Evolutionary conservation across 2,797 vertebrate species (phyloP), one percentile per base, ranked within the genome.

Genomic region (Nannoperca obscura): DNA sequence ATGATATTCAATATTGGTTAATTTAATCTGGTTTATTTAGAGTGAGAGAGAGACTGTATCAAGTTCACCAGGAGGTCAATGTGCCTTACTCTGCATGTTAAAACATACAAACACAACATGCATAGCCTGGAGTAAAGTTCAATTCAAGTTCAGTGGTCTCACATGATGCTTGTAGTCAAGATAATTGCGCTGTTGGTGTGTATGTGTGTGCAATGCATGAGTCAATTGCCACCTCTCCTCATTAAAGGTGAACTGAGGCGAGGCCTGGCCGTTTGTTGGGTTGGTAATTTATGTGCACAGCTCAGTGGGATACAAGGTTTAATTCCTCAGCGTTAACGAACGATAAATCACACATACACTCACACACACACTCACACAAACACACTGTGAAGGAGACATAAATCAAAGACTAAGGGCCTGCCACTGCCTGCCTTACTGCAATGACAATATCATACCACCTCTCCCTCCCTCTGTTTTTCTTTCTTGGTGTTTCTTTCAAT

Each of bases 291-390:
- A 94, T 94, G 92, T 85, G 75, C 40, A 47, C 82, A 87, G 86
- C 91, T 89, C 88, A 80, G 86, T 84, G 84, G 90, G 91, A 93
- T 90, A 91, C 89, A 89, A 86, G 89, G 87, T 94, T 95, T 94
- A 95, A 94, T 95, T 94, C 91, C 86, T 94, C 83, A 74, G 83
- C 65, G 82, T 89, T 94, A 95, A 94, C 88, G 84, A 94, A 93
- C 84, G 69, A 94, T 94, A 94, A 92, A 94, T 95, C 94, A 93
- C 81, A 78, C 69, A 32, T 52, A 65, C 58, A 24, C 69, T 40
- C 50, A 27, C 8, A 30, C 50, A 27, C 8, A 42, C 59, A 10
- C 58, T 20, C 65, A 47, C 62, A 86, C 72, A 85, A 69, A 83
- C 74, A 78, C 72, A 34, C 55, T 15, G 50, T 15, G 47, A 83